Evolutionary conservation across 2,113 vertebrate species (phyloP), one percentile per base, ranked within the genome.

Genomic region (Silurus meridionalis): DNA sequence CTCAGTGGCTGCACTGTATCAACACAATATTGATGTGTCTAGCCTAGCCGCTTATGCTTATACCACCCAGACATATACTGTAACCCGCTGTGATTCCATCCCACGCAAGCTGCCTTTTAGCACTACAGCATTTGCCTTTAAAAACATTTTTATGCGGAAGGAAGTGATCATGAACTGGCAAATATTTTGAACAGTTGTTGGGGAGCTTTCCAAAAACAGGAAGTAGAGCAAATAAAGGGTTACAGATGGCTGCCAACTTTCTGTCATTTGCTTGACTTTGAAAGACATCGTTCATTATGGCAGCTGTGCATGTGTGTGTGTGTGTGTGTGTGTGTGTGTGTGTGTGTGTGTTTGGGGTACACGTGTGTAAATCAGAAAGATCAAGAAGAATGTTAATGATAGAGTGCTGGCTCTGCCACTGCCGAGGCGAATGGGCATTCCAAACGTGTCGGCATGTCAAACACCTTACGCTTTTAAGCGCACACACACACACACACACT

Each of bases 301-400:
- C 78, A 83, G 58, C 50, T 78, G 60, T 87, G 80, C 83, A 66
- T 53, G 83, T 14, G 83, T 17, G 61, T 46, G 55, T 58, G 78
- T 82, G 15, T 75, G 61, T 87, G 86, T 53, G 78, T 71, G 53
- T 82, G 11, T 72, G 83, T 80, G 66, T 77, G 78, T 82, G 82
- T 11, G 67, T 37, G 52, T 74, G 75, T 78, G n/a, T 82, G 75
- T 87, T 77, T 58, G 80, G 37, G 19, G 37, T 37, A 37, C 21
- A 2, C 57, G 50, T 69, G 8, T 48, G 79, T 74, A 60, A 60
- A 83, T 61, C 67, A 83, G 72, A 55, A 80, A 60, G 83, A 87
- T 90, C 83, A 87, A 83, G 85, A 86, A 84, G 85, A 87, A 88
- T 88, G 85, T 72, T 67, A 83, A 77, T 87, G 77, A 85, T 78